Evolutionary conservation across 2,113 vertebrate species (phyloP).

Genomic region (Chaetops frenatus): DNA sequence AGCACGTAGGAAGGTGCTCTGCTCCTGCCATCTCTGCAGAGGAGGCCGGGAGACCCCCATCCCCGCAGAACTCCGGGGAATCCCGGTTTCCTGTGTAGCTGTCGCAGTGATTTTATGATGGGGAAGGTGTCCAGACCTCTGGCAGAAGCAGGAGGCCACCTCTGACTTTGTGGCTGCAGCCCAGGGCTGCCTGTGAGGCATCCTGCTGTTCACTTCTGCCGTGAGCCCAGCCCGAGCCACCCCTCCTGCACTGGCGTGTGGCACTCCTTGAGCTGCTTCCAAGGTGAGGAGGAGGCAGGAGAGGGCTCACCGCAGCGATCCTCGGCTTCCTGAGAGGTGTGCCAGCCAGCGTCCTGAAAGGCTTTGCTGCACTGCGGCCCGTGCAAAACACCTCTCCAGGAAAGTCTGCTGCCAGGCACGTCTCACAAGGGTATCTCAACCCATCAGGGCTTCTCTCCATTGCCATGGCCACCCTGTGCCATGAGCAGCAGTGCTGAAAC

Average conservation of each 20-base stretch:
- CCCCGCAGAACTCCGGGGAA: neutral
- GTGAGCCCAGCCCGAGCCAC: rapidly evolving
- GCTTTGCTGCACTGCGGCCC: neutral
- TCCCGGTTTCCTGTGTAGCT: neutral
- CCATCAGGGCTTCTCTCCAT: neutral
- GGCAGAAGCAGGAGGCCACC: neutral
- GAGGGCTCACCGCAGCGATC: neutral
- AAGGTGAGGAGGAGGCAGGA: neutral
- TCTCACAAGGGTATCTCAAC: neutral
- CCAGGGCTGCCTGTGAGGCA: neutral
- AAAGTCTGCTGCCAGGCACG: neutral
- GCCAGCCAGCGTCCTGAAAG: neutral
- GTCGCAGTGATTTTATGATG: neutral
- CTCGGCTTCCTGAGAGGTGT: neutral
- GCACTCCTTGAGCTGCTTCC: neutral
- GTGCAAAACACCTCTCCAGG: neutral
- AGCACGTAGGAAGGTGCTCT: conserved; percentile 31
- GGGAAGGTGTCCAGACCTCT: neutral
- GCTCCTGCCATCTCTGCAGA: neutral
- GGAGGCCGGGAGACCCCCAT: neutral
- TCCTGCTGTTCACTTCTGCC: neutral
- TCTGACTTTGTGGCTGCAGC: neutral
- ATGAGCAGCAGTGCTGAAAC: neutral
- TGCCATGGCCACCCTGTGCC: neutral
- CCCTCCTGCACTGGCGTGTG: rapidly evolving